A percentile compares a stretch with the other conserved stretches of the same genome.
These are phyloP conservation scores for Sarcophaga rosellei DNA, from an alignment of 2,888 invertebrate genomes.

Conservation along the genomic window DNA sequence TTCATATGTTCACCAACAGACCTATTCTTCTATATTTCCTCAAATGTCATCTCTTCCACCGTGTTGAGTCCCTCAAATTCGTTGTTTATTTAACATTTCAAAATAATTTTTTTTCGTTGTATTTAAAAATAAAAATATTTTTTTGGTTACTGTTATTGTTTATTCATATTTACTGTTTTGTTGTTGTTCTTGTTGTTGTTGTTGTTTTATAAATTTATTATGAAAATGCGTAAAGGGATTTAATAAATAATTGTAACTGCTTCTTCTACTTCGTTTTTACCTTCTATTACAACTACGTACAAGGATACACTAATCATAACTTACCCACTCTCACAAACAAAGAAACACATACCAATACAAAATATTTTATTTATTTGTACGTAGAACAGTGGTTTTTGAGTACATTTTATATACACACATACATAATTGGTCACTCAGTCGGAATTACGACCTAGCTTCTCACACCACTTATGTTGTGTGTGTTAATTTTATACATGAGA, in stretches of 20 bases:
- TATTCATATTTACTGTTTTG: slow-evolving; percentile 12
- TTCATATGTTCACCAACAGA: too few relatives aligned
- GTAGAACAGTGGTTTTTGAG: not conserved
- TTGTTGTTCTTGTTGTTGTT: slow-evolving; percentile 24
- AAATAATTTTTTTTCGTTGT: slow-evolving; percentile 1
- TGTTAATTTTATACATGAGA: too few relatives aligned
- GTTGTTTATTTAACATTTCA: slow-evolving; percentile 25
- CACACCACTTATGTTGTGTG: too few relatives aligned
- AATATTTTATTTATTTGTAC: not conserved
- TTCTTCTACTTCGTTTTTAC: slow-evolving; percentile 70
- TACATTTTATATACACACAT: not conserved
- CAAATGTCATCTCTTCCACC: not conserved
- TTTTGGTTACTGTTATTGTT: slow-evolving; percentile 28
- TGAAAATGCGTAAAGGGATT: slow-evolving; percentile 80
- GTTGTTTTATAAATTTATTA: slow-evolving; percentile 75
- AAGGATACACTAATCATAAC: slow-evolving; percentile 41
- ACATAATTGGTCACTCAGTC: too few relatives aligned
- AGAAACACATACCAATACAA: slow-evolving; percentile 7
- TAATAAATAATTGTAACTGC: slow-evolving; percentile 80
- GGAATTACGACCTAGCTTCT: too few relatives aligned
- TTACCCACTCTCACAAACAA: not conserved
- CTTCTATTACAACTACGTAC: slow-evolving; percentile 24
- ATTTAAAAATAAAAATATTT: slow-evolving; percentile 29
- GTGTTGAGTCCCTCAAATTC: slow-evolving; percentile 45
- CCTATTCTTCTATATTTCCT: too few relatives aligned